Percentiles rank a stretch among this genome's conserved stretches.
Conservation (phyloP, 2,113 vertebrate species). For the Phoxinus phoxinus region DNA sequence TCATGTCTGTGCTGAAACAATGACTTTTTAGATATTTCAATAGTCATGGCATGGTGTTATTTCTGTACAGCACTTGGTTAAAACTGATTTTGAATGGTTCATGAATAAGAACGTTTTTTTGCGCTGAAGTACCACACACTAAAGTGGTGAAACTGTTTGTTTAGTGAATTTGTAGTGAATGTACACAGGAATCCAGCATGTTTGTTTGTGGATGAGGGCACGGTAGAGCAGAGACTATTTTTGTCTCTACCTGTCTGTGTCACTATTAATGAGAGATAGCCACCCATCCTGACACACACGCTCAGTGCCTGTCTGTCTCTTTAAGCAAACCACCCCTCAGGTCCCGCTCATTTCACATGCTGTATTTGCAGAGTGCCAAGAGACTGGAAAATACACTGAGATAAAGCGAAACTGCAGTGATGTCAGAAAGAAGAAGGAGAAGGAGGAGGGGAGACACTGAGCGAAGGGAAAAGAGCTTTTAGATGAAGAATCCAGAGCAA, state of each 20-base stretch:
- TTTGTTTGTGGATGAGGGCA: not conserved
- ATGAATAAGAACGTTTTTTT: not conserved
- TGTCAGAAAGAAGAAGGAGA: constrained; percentile 32
- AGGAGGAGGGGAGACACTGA: not conserved
- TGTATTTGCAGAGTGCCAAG: constrained; percentile 47
- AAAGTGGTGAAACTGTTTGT: not conserved
- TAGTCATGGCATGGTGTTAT: not conserved
- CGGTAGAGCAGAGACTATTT: not conserved
- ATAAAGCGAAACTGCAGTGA: constrained; percentile 39
- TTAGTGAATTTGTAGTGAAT: not conserved
- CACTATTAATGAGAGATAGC: constrained; percentile 10
- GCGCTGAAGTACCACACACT: not conserved
- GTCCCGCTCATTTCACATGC: constrained; percentile 46
- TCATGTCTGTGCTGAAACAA: not conserved
- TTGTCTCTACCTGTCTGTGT: constrained; percentile 28
- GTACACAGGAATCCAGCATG: not conserved
- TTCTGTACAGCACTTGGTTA: not conserved
- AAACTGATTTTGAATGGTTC: not conserved
- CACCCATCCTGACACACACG: constrained; percentile 7
- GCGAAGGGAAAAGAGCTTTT: not conserved
- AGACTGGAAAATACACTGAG: constrained; percentile 44
- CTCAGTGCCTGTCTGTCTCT: constrained; percentile 62
- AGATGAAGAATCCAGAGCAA: not conserved
- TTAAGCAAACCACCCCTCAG: constrained; percentile 51
- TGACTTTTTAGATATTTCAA: not conserved